These are phyloP conservation scores for Scalopus aquaticus DNA, from an alignment of 2,113 vertebrate genomes.

Conservation along the genomic window DNA sequence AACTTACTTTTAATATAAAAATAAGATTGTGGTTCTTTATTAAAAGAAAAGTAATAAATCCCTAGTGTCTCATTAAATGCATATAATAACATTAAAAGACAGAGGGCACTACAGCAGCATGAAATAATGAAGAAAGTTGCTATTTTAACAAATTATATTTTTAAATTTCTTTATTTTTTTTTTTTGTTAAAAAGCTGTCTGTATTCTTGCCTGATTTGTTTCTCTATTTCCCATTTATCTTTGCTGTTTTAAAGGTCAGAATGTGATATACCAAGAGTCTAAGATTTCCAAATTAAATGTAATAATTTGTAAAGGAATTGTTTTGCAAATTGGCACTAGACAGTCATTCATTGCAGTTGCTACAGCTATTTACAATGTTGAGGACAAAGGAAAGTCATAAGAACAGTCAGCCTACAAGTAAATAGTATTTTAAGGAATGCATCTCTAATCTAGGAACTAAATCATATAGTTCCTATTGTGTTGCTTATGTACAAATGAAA, in stretches of 20 bases:
- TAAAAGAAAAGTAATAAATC: conserved; percentile 40
- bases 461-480: not conserved
- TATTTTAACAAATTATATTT: conserved; percentile 20
- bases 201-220: conserved; percentile 17
- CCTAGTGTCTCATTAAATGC: conserved; percentile 85
- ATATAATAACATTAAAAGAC: conserved; percentile 76
- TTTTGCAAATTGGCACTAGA: not conserved
- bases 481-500: not conserved
- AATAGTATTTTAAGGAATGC: not conserved
- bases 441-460: not conserved
- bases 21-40: not conserved
- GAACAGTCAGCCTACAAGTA: not conserved
- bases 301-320: not conserved
- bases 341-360: not conserved
- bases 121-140: conserved; percentile 58
- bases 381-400: not conserved
- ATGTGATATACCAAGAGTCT: not conserved
- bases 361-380: not conserved
- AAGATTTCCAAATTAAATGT: conserved; percentile 1
- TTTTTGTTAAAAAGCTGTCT: not conserved
- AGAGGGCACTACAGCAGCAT: conserved; percentile 81
- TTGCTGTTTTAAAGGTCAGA: conserved; percentile 51
- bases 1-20: not conserved
- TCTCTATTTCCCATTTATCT: conserved; percentile 39
- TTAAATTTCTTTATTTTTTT: not conserved